Conservation (phyloP, 2,797 vertebrate genomes). For the Phaenicophaeus curvirostris region DNA sequence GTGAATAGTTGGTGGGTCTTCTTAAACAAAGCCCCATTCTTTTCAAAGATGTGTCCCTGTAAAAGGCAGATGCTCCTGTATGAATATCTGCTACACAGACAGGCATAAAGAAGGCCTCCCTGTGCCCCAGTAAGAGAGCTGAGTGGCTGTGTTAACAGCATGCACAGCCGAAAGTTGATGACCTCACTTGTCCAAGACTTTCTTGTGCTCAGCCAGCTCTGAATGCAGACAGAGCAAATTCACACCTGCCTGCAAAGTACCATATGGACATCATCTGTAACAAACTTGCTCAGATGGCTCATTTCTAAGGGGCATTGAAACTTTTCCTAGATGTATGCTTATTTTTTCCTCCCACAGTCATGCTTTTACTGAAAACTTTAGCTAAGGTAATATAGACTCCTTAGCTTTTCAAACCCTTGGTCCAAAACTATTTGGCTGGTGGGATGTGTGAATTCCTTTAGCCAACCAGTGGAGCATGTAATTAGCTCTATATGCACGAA, state of each 20-base stretch:
- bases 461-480: slow-evolving; percentile 63
- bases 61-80: slow-evolving; percentile 12
- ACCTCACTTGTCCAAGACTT: slow-evolving; percentile 39
- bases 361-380: slow-evolving; percentile 48
- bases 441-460: slow-evolving; percentile 65
- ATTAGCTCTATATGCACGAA: slow-evolving; percentile 68
- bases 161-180: slow-evolving; percentile 4
- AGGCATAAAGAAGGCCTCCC: slow-evolving; percentile 18
- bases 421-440: slow-evolving; percentile 65
- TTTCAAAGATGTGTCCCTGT: slow-evolving; percentile 1
- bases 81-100: slow-evolving; percentile 32
- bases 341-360: slow-evolving; percentile 48
- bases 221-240: slow-evolving; percentile 55
- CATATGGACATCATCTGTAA: slow-evolving; percentile 57
- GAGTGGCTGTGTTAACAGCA: slow-evolving; percentile 24
- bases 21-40: slow-evolving; percentile 53
- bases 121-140: not conserved
- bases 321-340: not conserved
- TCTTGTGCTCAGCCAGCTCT: slow-evolving; percentile 24
- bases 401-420: slow-evolving; percentile 48
- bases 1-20: not conserved
- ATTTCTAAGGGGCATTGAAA: slow-evolving; percentile 39
- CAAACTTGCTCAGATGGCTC: slow-evolving; percentile 43
- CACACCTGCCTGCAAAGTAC: slow-evolving; percentile 58
- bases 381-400: not conserved